These are phyloP conservation scores for Chloromyia formosa DNA, from an alignment of 2,888 invertebrate genomes.

Conservation along the genomic window DNA sequence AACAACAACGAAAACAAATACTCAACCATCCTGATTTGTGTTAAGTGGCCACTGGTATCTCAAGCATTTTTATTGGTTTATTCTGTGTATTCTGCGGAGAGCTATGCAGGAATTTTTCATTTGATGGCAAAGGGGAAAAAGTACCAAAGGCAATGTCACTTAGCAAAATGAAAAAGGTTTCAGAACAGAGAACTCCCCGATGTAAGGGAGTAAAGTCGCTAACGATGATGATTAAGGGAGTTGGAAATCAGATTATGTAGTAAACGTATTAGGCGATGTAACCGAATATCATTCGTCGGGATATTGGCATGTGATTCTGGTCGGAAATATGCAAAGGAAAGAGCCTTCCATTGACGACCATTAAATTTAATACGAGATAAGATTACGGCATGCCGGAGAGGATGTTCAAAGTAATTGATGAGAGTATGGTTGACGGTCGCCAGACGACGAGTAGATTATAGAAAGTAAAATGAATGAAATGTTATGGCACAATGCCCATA, in stretches of 20 bases:
- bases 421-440: too few species aligned
- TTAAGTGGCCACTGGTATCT: conserved; percentile 39
- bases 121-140: background rate
- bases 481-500: too few species aligned
- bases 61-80: conserved; percentile 44
- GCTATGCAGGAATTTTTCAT: conserved; percentile 35
- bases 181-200: background rate
- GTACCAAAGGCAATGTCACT: background rate
- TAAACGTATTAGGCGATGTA: background rate
- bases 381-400: background rate
- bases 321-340: background rate
- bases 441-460: too few species aligned
- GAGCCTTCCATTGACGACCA: background rate
- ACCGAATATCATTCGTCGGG: background rate
- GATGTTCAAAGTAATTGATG: background rate
- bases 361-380: background rate
- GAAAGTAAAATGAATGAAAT: too few species aligned
- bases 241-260: conserved; percentile 22
- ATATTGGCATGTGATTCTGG: background rate
- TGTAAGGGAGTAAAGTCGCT: background rate
- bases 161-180: background rate
- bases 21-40: conserved; percentile 4
- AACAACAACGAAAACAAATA: too few species aligned
- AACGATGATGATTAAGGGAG: conserved; percentile 28
- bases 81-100: conserved; percentile 6